Base-by-base conservation (phyloP, 2,888 invertebrate species). In the Acleris emargana region DNA sequence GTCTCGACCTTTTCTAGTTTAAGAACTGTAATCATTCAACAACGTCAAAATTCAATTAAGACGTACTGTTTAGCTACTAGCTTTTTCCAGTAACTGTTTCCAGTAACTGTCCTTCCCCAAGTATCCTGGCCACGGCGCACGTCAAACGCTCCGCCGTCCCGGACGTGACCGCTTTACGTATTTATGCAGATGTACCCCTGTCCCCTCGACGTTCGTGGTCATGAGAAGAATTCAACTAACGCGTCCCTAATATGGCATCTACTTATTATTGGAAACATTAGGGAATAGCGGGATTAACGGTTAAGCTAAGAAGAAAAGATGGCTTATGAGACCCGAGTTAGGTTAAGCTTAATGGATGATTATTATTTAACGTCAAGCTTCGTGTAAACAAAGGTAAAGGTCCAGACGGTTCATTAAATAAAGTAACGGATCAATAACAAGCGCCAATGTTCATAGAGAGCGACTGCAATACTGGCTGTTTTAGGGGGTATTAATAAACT, bases 131-230 rank as follows among this genome's bases (percentile, higher is more conserved):
- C 78, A 78, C 80, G 81, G 83, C 83, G 83, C 83, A 84, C 84
- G 84, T 86, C 83, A 86, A 88, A 84, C 83, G 81, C 82, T 77
- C 79, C 81, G 80, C 77, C 76, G 77, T 78, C 76, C 76, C 75
- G 79, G 76, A 89, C 90, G 89, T 91, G 91, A 88, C 89, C 84
- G 85, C 82, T 85, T 88, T 86, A 82, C 86, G 80, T 87, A 87
- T 88, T 89, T 89, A 91, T 90, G 90, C 90, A 89, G 86, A 91
- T 90, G 83, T 81, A 73, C 71, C 71, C 70, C 71, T 68, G 69
- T 70, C 71, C 72, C 71, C 69, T 66, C 70, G 69, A 67, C 69
- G 66, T n/a, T 45, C 52, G 25, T 17, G 61, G 71, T 71, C 70
- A 75, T 73, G 72, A 73, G 81, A 85, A 85, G 84, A 87, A 88